These are phyloP conservation scores for Anoura caudifer DNA, from an alignment of 2,113 vertebrate genomes.

Conservation along the genomic window DNA sequence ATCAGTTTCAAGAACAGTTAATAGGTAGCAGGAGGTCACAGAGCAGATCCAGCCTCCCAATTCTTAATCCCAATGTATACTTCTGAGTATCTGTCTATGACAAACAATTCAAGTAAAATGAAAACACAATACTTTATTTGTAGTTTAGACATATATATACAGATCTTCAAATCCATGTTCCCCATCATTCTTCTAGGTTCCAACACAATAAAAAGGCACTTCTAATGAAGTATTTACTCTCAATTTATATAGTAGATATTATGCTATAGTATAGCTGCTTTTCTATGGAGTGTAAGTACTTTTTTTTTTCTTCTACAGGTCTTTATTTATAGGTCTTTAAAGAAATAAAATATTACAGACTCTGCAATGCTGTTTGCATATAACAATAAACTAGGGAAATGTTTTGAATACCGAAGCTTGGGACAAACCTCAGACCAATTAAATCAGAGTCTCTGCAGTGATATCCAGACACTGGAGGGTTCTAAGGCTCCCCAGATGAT, in stretches of 20 bases:
- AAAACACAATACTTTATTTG: constrained; percentile 19
- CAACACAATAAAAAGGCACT: constrained; percentile 20
- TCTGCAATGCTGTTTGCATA: neutral
- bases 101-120: constrained; percentile 35
- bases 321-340: constrained; percentile 19
- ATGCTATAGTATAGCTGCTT: neutral
- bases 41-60: neutral
- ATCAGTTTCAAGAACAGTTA: constrained; percentile 51
- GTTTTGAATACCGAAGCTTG: neutral
- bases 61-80: constrained; percentile 46
- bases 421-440: constrained; percentile 25
- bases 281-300: constrained; percentile 22
- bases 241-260: constrained; percentile 18
- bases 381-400: neutral
- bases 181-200: neutral
- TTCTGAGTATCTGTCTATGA: constrained; percentile 31
- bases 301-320: neutral
- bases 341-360: neutral
- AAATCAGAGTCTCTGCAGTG: neutral
- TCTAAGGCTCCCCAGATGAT: neutral
- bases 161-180: neutral
- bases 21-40: constrained; percentile 39
- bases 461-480: neutral
- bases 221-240: constrained; percentile 34
- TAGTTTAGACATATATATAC: neutral